A percentile compares a stretch with the other conserved stretches of the same genome.
Conservation (phyloP, 2,888 invertebrate genomes). For the Cantharis flavilabris region DNA sequence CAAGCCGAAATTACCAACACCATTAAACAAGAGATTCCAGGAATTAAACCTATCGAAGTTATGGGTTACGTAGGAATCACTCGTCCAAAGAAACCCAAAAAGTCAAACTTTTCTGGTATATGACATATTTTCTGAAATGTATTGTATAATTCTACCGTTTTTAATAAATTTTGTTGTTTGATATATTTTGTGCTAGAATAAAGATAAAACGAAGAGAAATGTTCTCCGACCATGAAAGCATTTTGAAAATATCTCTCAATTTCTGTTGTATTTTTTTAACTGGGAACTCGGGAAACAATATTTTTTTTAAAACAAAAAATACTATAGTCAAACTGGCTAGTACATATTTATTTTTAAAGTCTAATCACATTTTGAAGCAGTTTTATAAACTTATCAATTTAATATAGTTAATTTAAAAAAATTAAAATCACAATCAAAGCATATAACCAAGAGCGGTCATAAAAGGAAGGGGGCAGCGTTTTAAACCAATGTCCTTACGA, state of each 20-base stretch:
- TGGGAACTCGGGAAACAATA: not conserved
- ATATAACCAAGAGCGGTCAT: not conserved
- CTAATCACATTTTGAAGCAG: not conserved
- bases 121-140: not conserved
- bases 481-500: too few relatives aligned
- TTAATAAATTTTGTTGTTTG: not conserved
- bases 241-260: too few relatives aligned
- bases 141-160: not conserved
- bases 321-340: not conserved
- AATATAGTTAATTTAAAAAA: not conserved
- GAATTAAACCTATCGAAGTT: conserved; percentile 54
- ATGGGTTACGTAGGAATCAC: conserved; percentile 57
- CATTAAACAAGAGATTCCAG: conserved; percentile 48
- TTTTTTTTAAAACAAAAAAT: not conserved
- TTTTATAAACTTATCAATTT: not conserved
- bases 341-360: not conserved
- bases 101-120: conserved; percentile 12
- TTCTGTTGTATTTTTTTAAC: too few relatives aligned
- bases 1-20: conserved; percentile 47
- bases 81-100: conserved; percentile 49
- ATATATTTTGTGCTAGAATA: too few relatives aligned
- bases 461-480: too few relatives aligned
- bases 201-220: too few relatives aligned
- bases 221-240: too few relatives aligned
- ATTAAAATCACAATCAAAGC: not conserved